phyloP scores from a whole-genome alignment of 1,140 invertebrate genomes.

The Trialeurodes vaporariorum region DNA sequence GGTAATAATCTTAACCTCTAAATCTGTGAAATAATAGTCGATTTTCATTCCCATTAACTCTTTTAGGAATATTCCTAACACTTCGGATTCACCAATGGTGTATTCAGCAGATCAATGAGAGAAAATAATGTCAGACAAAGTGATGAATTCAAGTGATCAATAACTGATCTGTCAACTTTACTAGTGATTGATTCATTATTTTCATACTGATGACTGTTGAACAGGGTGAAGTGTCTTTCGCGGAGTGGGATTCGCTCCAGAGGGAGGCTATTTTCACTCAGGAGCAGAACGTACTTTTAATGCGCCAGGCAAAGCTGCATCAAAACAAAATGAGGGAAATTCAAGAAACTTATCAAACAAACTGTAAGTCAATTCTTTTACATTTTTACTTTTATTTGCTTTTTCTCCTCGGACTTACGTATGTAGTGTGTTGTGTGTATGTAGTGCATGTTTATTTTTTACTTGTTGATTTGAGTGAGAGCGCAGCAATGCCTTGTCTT shows the following conservation, averaged over 20 bases:
- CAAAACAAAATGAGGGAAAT: constrained; percentile 19
- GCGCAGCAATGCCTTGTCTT: too few relatives aligned
- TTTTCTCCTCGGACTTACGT: constrained; percentile 6
- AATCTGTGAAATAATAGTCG: constrained; percentile 17
- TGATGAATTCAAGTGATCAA: too few relatives aligned
- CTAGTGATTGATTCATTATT: too few relatives aligned
- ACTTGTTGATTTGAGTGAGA: too few relatives aligned
- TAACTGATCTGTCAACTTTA: too few relatives aligned
- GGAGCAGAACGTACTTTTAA: constrained; percentile 28
- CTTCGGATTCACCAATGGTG: too few relatives aligned
- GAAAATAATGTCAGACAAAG: too few relatives aligned
- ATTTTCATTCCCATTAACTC: too few relatives aligned
- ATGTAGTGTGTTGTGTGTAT: constrained; percentile 4
- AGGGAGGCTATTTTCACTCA: constrained; percentile 39
- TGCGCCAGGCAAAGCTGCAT: constrained; percentile 20
- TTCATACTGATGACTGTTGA: too few relatives aligned
- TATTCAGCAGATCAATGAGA: too few relatives aligned
- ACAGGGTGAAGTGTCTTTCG: constrained; percentile 33
- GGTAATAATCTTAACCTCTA: constrained; percentile 33
- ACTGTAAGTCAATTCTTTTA: constrained; percentile 18
- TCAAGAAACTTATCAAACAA: constrained; percentile 30
- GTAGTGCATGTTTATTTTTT: too few relatives aligned
- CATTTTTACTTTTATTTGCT: constrained; percentile 3
- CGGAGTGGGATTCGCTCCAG: constrained; percentile 34
- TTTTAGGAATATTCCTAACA: too few relatives aligned